phyloP scores from a whole-genome alignment of 2,888 invertebrate species.

The Hermaeophaga mercurialis region DNA sequence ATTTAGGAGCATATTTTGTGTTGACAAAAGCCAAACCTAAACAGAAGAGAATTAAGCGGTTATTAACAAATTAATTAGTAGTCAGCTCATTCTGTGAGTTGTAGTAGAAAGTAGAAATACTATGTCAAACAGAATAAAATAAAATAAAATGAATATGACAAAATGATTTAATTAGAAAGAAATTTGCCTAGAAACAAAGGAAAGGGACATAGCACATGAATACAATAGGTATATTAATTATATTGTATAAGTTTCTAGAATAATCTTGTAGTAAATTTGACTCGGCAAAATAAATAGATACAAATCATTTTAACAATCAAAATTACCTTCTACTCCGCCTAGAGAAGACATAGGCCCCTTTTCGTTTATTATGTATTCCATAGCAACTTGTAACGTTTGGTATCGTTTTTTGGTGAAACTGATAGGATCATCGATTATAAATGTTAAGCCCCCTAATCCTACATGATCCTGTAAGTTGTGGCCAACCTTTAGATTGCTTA shows the following conservation, averaged over 20 bases:
- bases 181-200: too few species aligned
- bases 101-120: too few species aligned
- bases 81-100: too few species aligned
- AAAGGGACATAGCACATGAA: too few species aligned
- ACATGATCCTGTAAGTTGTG: conserved; percentile 89
- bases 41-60: conserved; percentile 4
- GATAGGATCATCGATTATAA: conserved; percentile 79
- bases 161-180: too few species aligned
- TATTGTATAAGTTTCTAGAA: too few species aligned
- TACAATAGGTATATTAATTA: too few species aligned
- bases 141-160: too few species aligned
- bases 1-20: conserved; percentile 80
- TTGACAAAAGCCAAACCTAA: conserved; percentile 77
- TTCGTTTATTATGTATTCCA: conserved; percentile 82
- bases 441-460: conserved; percentile 83
- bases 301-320: too few species aligned
- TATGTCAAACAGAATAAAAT: neutral
- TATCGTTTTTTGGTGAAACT: conserved; percentile 79
- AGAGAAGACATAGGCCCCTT: conserved; percentile 81
- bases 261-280: too few species aligned
- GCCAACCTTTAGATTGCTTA: conserved; percentile 79
- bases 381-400: conserved; percentile 75
- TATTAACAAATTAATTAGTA: too few species aligned
- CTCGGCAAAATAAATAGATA: too few species aligned
- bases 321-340: conserved; percentile 78